Conservation (phyloP, 2,797 vertebrate genomes). For the Dendrocincla tyrannina region DNA sequence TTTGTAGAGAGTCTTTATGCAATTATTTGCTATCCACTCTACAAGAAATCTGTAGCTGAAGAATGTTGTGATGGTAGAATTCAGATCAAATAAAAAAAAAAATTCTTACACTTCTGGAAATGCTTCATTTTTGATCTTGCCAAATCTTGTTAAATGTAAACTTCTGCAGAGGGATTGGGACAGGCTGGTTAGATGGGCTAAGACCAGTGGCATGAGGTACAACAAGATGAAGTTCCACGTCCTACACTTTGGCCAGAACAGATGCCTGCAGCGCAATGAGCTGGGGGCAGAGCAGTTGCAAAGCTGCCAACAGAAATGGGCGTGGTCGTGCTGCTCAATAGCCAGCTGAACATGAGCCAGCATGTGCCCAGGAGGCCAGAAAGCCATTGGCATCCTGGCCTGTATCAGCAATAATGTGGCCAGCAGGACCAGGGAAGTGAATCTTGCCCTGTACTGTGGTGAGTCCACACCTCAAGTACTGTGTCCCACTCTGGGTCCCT, state of each 20-base stretch:
- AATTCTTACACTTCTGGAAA: not conserved
- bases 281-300: not conserved
- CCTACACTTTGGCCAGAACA: not conserved
- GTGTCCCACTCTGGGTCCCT: too few species aligned
- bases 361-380: not conserved
- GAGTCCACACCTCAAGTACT: not conserved
- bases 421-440: not conserved
- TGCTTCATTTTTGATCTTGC: not conserved
- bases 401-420: fast-evolving
- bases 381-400: fast-evolving
- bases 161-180: not conserved
- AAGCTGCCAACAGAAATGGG: not conserved
- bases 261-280: fast-evolving
- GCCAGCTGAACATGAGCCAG: not conserved
- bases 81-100: not conserved
- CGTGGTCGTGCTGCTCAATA: fast-evolving
- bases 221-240: too few species aligned
- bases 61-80: not conserved
- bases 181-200: fast-evolving
- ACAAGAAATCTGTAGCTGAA: not conserved
- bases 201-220: too few species aligned
- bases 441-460: fast-evolving
- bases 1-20: not conserved
- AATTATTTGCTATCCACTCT: not conserved
- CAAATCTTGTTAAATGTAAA: not conserved